Conservation (phyloP, 2,113 vertebrate genomes). For the Synodontis membranacea region DNA sequence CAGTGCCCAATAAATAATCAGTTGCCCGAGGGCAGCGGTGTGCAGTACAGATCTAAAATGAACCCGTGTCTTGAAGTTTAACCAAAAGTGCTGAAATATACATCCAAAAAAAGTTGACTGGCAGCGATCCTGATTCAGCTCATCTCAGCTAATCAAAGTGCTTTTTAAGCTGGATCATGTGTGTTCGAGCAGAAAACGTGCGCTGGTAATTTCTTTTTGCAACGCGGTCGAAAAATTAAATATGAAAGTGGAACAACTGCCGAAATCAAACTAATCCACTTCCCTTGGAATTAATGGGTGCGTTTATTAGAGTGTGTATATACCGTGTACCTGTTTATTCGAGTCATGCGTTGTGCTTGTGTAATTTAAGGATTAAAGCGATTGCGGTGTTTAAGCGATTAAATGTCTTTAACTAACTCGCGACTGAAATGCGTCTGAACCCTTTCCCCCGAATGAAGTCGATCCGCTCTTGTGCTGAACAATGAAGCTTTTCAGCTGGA, state of each 20-base stretch:
- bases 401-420: conserved; percentile 1
- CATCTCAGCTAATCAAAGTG: neutral
- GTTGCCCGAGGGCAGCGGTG: no score
- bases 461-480: conserved; percentile 26
- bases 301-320: neutral
- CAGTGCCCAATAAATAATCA: no score
- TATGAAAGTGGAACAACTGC: neutral
- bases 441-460: conserved; percentile 12
- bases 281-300: neutral
- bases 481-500: conserved; percentile 38
- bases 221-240: neutral
- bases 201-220: neutral
- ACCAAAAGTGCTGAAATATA: neutral
- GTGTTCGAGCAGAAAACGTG: neutral
- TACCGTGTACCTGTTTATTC: neutral
- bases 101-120: neutral
- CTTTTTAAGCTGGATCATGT: neutral
- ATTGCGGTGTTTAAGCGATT: neutral
- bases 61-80: neutral
- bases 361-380: neutral
- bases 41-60: neutral
- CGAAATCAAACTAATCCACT: neutral
- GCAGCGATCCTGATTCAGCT: neutral
- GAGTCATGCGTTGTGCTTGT: neutral
- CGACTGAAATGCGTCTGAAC: neutral